Base-by-base conservation (phyloP, 1,140 invertebrate genomes). In the Trachymyrmex cornetzi region DNA sequence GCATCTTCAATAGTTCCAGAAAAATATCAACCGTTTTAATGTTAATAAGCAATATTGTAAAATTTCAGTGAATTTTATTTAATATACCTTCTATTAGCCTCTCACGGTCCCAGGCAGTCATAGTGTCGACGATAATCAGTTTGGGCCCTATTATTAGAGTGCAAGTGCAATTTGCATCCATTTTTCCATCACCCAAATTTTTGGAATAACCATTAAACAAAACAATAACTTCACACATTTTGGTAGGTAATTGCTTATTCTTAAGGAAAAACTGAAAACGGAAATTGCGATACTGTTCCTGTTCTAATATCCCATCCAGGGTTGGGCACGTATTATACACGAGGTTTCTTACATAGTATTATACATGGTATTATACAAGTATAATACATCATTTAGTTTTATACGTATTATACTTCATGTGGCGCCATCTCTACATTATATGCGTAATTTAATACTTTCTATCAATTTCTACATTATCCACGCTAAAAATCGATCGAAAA, bases 31-130 rank as follows among this genome's bases (percentile, higher is more conserved):
- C 5, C 1, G 3, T 34, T 34, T 34, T 34, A 3, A 3, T 34
- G 34, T 34, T 34, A 34, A 34, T 34, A 34, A 63, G 5, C 2
- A 30, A 30, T 2, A 16, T 30, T 30, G 57, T 12, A 48, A 38
- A 72, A 67, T 66, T 22, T 59, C 14, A 3, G 24, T 66, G 57
- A 9, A 48, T 50, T 63, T 3, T 67, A n/a, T 11, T 53, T n/a
- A 55, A 63, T 71, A 85, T 94, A 97, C 96, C 96, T 91, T 95
- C 87, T 24, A 96, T 53, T 67, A 98, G 95, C 89, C 95, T 93
- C 1, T 96, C 93, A 80, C 94, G 96, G 94, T 99, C 98, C 98
- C 98, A 99, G 22, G 98, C 96, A 38, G 98, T 99, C 96, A 99
- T 97, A 1, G 98, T 99, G 94, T 99, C 98, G 34, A 99, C 97